Conservation (phyloP, 2,113 vertebrate genomes). For the Tylochromis polylepis region DNA sequence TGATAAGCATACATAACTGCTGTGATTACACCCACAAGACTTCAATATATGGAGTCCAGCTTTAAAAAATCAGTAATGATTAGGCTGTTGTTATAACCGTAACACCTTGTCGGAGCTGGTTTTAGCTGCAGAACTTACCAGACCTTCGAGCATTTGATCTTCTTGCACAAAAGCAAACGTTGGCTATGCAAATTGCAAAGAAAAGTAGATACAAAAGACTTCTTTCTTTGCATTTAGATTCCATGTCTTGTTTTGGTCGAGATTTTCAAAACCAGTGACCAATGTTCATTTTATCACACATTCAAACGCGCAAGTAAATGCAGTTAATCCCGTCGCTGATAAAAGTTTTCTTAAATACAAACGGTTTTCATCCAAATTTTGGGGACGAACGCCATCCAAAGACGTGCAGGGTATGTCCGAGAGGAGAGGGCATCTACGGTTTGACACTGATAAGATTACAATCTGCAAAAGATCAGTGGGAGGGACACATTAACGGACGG, state of each 20-base stretch:
- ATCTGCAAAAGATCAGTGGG: slow-evolving; percentile 67
- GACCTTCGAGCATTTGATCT: slow-evolving; percentile 73
- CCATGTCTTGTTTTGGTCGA: slow-evolving; percentile 67
- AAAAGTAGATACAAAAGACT: slow-evolving; percentile 65
- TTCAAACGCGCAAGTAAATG: background rate
- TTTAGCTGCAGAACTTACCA: slow-evolving; percentile 72
- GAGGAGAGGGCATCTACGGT: slow-evolving; percentile 34
- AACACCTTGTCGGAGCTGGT: background rate
- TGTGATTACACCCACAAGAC: background rate
- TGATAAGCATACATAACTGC: background rate
- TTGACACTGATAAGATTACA: slow-evolving; percentile 72
- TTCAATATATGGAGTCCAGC: background rate
- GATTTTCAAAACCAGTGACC: slow-evolving; percentile 35
- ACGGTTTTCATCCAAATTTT: background rate
- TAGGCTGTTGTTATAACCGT: background rate
- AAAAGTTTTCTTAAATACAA: background rate
- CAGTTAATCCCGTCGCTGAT: background rate
- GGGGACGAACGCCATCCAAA: slow-evolving; percentile 10
- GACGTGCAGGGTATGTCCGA: slow-evolving; percentile 2
- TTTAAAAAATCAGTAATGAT: background rate
- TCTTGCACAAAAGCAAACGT: slow-evolving; percentile 50
- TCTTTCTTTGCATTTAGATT: slow-evolving; percentile 46
- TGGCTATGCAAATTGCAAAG: slow-evolving; percentile 67
- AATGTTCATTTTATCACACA: slow-evolving; percentile 46
- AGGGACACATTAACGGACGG: slow-evolving; percentile 12